Conservation (phyloP, 2,113 vertebrate genomes). For the Gadus chalcogrammus region DNA sequence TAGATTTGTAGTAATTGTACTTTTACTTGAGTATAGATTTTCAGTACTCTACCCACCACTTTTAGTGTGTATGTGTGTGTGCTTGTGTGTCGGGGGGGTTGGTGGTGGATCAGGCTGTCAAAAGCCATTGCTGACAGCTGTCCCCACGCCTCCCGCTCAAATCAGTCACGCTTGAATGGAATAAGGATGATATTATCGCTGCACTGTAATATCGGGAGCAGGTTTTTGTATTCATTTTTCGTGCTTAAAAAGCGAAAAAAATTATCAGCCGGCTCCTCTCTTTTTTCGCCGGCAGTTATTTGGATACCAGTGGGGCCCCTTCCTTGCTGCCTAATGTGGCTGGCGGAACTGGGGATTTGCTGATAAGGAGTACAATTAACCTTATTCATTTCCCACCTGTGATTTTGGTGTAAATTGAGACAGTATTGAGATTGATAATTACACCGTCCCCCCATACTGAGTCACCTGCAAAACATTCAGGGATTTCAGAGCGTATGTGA, state of each 20-base stretch:
- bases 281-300: conserved; percentile 49
- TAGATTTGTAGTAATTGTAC: too few species aligned
- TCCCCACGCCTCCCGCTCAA: conserved; percentile 51
- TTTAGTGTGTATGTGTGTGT: too few species aligned
- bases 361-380: conserved; percentile 58
- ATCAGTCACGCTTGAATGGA: conserved; percentile 58
- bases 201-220: conserved; percentile 29
- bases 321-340: conserved; percentile 34
- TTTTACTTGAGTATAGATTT: too few species aligned
- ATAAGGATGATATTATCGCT: conserved; percentile 55
- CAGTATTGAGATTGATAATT: too few species aligned
- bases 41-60: too few species aligned
- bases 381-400: not conserved
- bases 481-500: too few species aligned
- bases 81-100: too few species aligned
- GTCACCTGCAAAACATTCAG: too few species aligned
- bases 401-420: too few species aligned
- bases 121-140: conserved; percentile 48
- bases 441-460: too few species aligned
- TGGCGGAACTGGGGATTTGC: conserved; percentile 37
- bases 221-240: not conserved
- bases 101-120: conserved; percentile 34
- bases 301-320: conserved; percentile 50
- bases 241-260: conserved; percentile 23
- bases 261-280: conserved; percentile 33